Base-by-base conservation (phyloP, 2,113 vertebrate genomes). In the Heterochromis multidens region DNA sequence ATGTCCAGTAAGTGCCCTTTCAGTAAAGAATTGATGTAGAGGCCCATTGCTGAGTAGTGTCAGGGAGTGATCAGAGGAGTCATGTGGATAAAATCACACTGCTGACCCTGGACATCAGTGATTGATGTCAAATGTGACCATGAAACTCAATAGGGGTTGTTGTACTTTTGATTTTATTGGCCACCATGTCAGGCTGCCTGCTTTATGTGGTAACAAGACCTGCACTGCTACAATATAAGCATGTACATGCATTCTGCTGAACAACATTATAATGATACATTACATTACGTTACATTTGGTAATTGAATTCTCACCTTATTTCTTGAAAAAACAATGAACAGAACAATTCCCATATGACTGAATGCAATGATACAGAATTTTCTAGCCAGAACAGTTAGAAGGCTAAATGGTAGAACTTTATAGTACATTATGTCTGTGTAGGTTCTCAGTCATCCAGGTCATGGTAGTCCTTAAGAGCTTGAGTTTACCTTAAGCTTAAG, bases 151-250 rank as follows among this genome's bases (percentile, higher is more conserved):
- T 93, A 88, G 92, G 91, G 86, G 89, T 94, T 94, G 86, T 93
- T 93, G 92, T 94, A 86, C 93, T 94, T 95, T 89, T 88, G 90
- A 92, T 94, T 95, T 94, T 92, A 94, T 94, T 94, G 93, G 92
- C 94, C 93, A 91, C 93, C 91, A 83, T 94, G 92, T 88, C 89
- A 84, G 93, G 63, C 89, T 83, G 86, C 83, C 79, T 85, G 87
- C 80, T 83, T 80, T 88, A 77, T 90, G 91, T 59, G 89, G 89
- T 90, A 60, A 81, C 74, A 89, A 92, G 85, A 84, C 57, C 65
- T 82, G 77, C 59, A 52, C 61, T 65, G 79, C 89, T 81, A 52
- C 78, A 86, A 61, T 81, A 17, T 21, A 85, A 80, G 78, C 59
- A 88, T 90, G 86, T 84, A 67, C 62, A 67, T 58, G 65, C 76